Percentiles rank a stretch among this genome's conserved stretches.
phyloP scores from a whole-genome alignment of 1,140 invertebrate genomes.

The Drosophila nikananu region DNA sequence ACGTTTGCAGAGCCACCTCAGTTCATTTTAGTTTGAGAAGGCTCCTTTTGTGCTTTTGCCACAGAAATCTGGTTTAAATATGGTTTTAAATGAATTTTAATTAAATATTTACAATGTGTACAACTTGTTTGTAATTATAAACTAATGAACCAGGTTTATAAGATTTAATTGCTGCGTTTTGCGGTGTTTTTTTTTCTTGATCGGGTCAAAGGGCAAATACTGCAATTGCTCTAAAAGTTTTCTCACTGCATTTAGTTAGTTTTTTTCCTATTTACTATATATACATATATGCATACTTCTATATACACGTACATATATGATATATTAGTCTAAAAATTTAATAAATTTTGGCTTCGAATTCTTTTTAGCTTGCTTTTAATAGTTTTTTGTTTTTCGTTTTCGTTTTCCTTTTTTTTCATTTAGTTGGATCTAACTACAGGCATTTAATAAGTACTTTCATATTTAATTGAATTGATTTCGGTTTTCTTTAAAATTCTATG shows the following conservation, averaged over 20 bases:
- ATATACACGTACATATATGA: constrained; percentile 25
- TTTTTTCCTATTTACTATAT: not conserved
- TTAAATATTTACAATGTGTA: not conserved
- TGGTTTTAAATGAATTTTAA: not conserved
- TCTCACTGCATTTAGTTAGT: constrained; percentile 32
- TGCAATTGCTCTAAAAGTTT: constrained; percentile 25
- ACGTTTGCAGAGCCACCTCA: not conserved
- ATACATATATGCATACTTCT: constrained; percentile 28
- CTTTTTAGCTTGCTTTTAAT: constrained; percentile 39
- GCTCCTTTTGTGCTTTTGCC: not conserved
- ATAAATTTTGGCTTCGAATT: constrained; percentile 83
- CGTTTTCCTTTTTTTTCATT: constrained; percentile 30
- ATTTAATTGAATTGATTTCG: constrained; percentile 44
- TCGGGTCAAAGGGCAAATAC: constrained; percentile 25
- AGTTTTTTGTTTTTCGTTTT: constrained; percentile 3
- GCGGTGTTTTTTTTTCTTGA: constrained; percentile 21
- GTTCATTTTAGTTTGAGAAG: not conserved
- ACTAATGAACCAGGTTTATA: not conserved
- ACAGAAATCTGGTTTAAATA: not conserved
- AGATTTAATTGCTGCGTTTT: rapidly evolving
- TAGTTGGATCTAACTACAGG: constrained; percentile 81
- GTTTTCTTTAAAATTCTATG: constrained; percentile 56
- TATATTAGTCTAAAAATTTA: constrained; percentile 71
- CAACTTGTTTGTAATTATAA: no score
- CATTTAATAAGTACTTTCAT: constrained; percentile 41